phyloP scores from a whole-genome alignment of 2,113 vertebrate genomes.

The Phoenicopterus ruber region DNA sequence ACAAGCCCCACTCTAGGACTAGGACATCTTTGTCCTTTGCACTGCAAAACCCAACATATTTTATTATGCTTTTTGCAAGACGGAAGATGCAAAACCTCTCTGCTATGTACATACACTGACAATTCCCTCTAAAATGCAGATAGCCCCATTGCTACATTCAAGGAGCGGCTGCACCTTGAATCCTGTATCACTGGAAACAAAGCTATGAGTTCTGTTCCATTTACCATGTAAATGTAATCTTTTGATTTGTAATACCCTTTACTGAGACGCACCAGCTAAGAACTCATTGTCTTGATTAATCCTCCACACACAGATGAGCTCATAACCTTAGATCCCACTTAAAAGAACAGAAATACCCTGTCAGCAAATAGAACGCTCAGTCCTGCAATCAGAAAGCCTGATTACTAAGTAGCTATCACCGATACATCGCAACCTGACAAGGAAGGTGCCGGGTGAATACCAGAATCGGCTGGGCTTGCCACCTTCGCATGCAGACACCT shows the following conservation, averaged over 20 bases:
- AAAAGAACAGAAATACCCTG: background rate
- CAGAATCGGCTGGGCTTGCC: rapidly evolving
- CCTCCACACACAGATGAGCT: background rate
- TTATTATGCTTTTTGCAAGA: background rate
- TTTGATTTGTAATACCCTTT: background rate
- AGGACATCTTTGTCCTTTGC: background rate
- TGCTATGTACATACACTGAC: rapidly evolving
- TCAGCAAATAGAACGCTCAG: background rate
- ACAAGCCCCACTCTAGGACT: background rate
- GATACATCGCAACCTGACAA: rapidly evolving
- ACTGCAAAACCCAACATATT: background rate
- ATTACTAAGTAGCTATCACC: background rate
- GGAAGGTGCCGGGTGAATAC: background rate
- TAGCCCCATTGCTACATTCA: background rate
- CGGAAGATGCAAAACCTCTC: background rate
- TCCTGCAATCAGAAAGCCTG: background rate
- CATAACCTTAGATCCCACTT: background rate
- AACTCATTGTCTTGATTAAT: background rate
- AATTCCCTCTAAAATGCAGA: background rate
- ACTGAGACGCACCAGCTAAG: background rate
- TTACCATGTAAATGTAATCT: background rate
- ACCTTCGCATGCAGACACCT: rapidly evolving
- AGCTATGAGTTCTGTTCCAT: background rate
- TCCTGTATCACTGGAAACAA: background rate
- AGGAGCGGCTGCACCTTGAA: background rate